Conservation (phyloP, 2,888 invertebrate genomes). For the Parnassius apollo region DNA sequence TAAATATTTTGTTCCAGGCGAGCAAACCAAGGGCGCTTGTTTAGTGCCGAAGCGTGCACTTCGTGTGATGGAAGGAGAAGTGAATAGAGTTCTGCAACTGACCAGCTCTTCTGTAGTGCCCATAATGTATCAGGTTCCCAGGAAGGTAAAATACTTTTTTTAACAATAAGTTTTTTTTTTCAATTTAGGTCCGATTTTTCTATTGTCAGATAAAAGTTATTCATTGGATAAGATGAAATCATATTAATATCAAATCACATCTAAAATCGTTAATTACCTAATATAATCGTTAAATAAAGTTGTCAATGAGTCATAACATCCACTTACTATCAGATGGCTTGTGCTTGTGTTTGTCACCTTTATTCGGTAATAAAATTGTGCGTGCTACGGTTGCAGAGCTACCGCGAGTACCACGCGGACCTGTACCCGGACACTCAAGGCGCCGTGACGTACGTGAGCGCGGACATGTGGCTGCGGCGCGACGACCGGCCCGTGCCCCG, state of each 20-base stretch:
- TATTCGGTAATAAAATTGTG: too few species aligned
- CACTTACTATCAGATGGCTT: too few species aligned
- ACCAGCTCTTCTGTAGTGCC: slow-evolving; percentile 93
- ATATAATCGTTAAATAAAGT: too few species aligned
- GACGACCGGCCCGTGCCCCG: slow-evolving; percentile 88
- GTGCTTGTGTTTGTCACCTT: too few species aligned
- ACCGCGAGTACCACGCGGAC: slow-evolving; percentile 96
- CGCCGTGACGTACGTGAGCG: slow-evolving; percentile 88
- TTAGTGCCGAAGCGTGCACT: slow-evolving; percentile 95
- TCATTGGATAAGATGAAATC: too few species aligned
- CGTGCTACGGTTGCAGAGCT: slow-evolving; percentile 80
- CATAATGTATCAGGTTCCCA: slow-evolving; percentile 95
- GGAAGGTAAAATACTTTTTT: slow-evolving; percentile 83
- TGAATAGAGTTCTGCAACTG: slow-evolving; percentile 93
- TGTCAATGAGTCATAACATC: too few species aligned
- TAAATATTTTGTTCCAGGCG: slow-evolving; percentile 72
- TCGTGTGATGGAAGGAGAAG: slow-evolving; percentile 98
- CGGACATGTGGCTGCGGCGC: slow-evolving; percentile 91
- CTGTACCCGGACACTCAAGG: slow-evolving; percentile 95
- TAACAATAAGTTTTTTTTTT: too few species aligned
- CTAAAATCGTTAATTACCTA: too few species aligned
- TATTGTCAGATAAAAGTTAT: too few species aligned
- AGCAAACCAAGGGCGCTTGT: slow-evolving; percentile 97
- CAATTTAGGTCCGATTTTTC: too few species aligned
- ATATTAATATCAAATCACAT: not conserved